Evolutionary conservation across 1,140 invertebrate species (phyloP).

Genomic region (Listronotus oregonensis): DNA sequence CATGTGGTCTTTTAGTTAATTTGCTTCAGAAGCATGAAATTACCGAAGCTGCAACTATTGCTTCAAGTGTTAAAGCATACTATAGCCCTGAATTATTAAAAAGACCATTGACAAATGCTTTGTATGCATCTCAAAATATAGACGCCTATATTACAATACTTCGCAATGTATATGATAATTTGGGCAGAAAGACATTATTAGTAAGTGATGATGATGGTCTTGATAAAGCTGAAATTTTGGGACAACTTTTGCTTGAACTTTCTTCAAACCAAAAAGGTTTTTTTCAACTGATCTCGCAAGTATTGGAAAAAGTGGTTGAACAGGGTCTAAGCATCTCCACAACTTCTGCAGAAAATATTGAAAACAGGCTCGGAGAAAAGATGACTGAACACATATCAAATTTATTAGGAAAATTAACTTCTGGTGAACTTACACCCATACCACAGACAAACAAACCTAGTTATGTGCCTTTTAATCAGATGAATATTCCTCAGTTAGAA

Average conservation of each 20-base stretch:
- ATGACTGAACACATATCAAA: conserved; percentile 66
- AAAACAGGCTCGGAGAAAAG: conserved; percentile 65
- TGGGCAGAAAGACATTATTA: conserved; percentile 42
- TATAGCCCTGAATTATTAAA: conserved; percentile 61
- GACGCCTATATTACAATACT: conserved; percentile 61
- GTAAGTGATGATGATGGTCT: conserved; percentile 22
- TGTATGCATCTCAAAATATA: conserved; percentile 64
- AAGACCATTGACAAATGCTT: conserved; percentile 61
- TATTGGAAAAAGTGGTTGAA: conserved; percentile 61
- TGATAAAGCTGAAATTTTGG: conserved; percentile 55
- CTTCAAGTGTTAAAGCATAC: conserved; percentile 60
- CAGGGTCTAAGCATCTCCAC: conserved; percentile 68
- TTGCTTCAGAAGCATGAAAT: conserved; percentile 62
- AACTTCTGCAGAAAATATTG: conserved; percentile 62
- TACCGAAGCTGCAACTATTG: conserved; percentile 62
- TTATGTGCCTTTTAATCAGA: conserved; percentile 46
- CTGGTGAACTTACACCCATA: conserved; percentile 63
- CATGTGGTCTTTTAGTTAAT: conserved; percentile 61
- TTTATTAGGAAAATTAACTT: conserved; percentile 66
- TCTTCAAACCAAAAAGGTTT: conserved; percentile 44
- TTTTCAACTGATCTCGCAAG: conserved; percentile 48
- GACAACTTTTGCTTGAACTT: conserved; percentile 61
- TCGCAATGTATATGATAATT: conserved; percentile 57
- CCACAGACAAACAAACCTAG: conserved; percentile 53
- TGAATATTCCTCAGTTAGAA: conserved; percentile 60